These are phyloP conservation scores for Cephus cinctus DNA, from an alignment of 1,140 invertebrate genomes.

Conservation along the genomic window DNA sequence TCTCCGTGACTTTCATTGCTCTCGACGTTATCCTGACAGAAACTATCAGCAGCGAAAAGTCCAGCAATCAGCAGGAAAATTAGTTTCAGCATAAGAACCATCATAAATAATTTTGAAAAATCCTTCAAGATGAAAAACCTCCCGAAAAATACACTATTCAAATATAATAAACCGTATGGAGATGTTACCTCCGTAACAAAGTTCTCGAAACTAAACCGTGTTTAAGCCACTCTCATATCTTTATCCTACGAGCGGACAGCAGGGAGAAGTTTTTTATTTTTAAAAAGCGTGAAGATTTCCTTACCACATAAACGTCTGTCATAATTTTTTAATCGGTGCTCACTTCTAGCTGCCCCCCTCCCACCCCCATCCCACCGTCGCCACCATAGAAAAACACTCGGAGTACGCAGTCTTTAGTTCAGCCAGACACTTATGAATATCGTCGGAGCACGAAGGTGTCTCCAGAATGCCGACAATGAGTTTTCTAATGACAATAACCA, in stretches of 20 bases:
- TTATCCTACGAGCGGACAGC: too few species aligned
- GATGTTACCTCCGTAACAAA: slow-evolving; percentile 15
- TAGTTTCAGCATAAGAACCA: neutral
- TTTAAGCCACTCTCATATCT: slow-evolving; percentile 16
- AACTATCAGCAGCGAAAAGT: neutral
- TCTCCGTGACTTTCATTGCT: neutral
- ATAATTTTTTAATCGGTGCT: too few species aligned
- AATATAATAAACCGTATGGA: neutral
- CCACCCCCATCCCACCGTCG: too few species aligned
- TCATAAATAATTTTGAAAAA: neutral
- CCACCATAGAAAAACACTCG: too few species aligned
- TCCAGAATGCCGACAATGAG: too few species aligned
- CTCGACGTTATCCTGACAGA: neutral
- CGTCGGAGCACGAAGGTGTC: too few species aligned
- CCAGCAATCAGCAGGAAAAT: neutral
- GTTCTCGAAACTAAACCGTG: slow-evolving; percentile 22
- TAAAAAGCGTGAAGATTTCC: slow-evolving; percentile 39
- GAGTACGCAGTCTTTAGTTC: too few species aligned
- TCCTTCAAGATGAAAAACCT: neutral
- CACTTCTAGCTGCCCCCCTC: too few species aligned
- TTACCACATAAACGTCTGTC: too few species aligned
- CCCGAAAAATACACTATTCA: too few species aligned
- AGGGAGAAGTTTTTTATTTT: slow-evolving; percentile 15
- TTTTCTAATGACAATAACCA: too few species aligned
- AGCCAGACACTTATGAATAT: too few species aligned